Percentiles rank a stretch among this genome's conserved stretches.
phyloP scores from a whole-genome alignment of 2,797 vertebrate genomes.

The Remorina albescens region DNA sequence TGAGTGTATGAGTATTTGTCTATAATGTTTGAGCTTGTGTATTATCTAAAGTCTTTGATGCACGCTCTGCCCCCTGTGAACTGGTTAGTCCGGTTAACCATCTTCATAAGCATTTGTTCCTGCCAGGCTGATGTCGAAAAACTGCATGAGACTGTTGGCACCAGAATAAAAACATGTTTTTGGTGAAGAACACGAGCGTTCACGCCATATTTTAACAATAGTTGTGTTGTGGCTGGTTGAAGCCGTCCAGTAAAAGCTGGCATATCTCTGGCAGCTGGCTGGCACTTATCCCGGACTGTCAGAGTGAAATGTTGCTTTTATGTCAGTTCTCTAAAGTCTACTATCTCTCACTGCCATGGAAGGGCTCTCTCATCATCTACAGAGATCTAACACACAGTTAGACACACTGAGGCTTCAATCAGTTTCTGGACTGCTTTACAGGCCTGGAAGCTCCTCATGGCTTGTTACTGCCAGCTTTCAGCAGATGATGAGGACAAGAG shows the following conservation, averaged over 20 bases:
- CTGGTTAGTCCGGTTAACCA: constrained; percentile 25
- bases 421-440: constrained; percentile 59
- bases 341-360: constrained; percentile 68
- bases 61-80: constrained; percentile 33
- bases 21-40: constrained; percentile 27
- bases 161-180: constrained; percentile 69
- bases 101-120: constrained; percentile 15
- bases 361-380: constrained; percentile 49
- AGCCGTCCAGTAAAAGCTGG: constrained; percentile 60
- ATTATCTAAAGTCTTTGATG: constrained; percentile 25
- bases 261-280: constrained; percentile 51
- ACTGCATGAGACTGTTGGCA: constrained; percentile 35
- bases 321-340: constrained; percentile 63
- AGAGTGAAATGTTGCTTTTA: constrained; percentile 74
- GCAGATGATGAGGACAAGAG: constrained; percentile 50
- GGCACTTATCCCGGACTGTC: constrained; percentile 69
- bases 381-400: constrained; percentile 56
- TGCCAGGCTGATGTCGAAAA: constrained; percentile 57
- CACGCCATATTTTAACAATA: constrained; percentile 67
- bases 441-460: constrained; percentile 48
- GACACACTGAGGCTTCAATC: constrained; percentile 61
- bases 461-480: constrained; percentile 58
- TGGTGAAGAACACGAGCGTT: constrained; percentile 57
- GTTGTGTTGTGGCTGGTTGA: constrained; percentile 55
- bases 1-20: constrained; percentile 1